These are phyloP conservation scores for Adelges cooleyi DNA, from an alignment of 1,140 invertebrate species.

Conservation along the genomic window DNA sequence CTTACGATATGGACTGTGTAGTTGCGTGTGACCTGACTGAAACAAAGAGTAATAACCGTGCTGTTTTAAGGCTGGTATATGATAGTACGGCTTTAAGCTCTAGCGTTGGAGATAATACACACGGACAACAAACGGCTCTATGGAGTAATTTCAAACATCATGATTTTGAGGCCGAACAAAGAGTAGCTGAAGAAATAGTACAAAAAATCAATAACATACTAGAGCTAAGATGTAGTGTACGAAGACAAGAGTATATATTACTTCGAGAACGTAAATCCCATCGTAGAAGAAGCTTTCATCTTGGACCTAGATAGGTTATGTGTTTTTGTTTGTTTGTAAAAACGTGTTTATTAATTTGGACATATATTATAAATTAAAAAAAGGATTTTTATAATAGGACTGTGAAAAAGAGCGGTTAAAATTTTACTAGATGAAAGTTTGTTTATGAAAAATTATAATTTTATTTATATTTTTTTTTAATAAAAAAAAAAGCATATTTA, in stretches of 20 bases:
- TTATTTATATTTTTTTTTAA: no score
- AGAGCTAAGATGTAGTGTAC: conserved; percentile 62
- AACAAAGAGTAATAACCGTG: conserved; percentile 44
- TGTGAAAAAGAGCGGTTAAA: no score
- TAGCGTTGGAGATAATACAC: conserved; percentile 21
- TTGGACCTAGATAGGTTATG: conserved; percentile 36
- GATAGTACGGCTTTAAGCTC: conserved; percentile 23
- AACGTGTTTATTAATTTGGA: neutral
- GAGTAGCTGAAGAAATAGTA: conserved; percentile 66
- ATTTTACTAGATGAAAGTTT: no score
- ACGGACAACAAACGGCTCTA: conserved; percentile 13
- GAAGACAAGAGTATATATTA: conserved; percentile 62
- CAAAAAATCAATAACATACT: conserved; percentile 79
- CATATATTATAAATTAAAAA: neutral
- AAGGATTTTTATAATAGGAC: conserved; percentile 13
- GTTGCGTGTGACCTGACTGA: conserved; percentile 74
- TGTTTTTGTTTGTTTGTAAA: conserved; percentile 3
- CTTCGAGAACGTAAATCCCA: conserved; percentile 49
- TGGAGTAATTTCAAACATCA: conserved; percentile 58
- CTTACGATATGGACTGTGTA: conserved; percentile 71
- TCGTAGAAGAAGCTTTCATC: conserved; percentile 45
- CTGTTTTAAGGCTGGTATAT: conserved; percentile 32
- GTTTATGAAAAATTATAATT: no score
- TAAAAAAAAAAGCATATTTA: no score
- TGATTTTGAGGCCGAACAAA: conserved; percentile 71